Conservation (phyloP, 23 tunicate species). For the Clavelina lepadiformis region DNA sequence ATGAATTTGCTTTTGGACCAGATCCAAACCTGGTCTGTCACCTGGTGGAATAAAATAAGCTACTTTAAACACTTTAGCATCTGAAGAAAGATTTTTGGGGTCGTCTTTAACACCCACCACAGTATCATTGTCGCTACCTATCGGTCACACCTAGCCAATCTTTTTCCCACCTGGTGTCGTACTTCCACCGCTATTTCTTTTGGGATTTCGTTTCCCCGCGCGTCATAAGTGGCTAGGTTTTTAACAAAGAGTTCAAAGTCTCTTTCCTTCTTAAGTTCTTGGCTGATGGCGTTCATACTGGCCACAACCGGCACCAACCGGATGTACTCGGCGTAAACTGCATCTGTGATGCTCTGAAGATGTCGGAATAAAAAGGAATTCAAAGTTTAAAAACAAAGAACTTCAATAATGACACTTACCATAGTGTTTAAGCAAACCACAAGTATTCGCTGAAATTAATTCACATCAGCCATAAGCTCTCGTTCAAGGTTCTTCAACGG, state of each 20-base stretch:
- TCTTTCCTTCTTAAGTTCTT: slow-evolving; percentile 38
- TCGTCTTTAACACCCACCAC: no score
- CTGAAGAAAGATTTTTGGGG: not conserved
- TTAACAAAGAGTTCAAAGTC: slow-evolving; percentile 31
- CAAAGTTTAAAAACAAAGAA: no score
- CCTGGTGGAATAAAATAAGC: not conserved
- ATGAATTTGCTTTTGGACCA: slow-evolving; percentile 72
- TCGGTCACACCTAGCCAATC: no score
- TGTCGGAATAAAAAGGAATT: not conserved
- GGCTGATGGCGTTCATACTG: slow-evolving; percentile 58
- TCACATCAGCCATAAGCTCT: no score
- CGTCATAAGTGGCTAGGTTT: slow-evolving; percentile 65
- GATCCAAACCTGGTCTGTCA: slow-evolving; percentile 74
- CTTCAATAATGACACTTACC: no score
- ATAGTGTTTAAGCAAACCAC: no score
- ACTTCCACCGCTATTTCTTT: slow-evolving; percentile 56
- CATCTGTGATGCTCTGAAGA: slow-evolving; percentile 12
- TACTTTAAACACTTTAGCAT: not conserved
- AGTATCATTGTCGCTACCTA: no score
- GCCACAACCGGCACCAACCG: slow-evolving; percentile 49
- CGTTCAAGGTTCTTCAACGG: no score
- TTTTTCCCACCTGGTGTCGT: slow-evolving; percentile 43
- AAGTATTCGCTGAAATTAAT: no score
- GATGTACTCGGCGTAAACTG: slow-evolving; percentile 52
- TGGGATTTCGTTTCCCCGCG: slow-evolving; percentile 31